Evolutionary conservation across 1,140 invertebrate genomes (phyloP), one percentile per base, ranked within the genome.

Genomic region (Trachymyrmex cornetzi): DNA sequence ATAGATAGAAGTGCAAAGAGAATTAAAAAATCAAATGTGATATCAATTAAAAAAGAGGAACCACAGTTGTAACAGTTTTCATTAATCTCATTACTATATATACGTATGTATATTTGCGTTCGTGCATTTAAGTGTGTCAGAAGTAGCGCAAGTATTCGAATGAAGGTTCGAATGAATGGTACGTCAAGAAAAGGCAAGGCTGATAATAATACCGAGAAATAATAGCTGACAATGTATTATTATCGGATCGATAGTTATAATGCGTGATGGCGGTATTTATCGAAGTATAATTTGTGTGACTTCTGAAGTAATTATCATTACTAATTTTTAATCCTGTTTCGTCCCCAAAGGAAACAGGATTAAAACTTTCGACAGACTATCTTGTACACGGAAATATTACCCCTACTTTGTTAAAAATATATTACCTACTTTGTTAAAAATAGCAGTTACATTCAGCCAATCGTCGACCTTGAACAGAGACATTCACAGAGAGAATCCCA

Each of bases 401-500:
- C 38, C 38, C 38, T 6, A n/a, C 14, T 80, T 30, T 30, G 30
- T 30, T 30, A 30, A 30, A 30, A 30, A 30, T 30, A 30, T 30
- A 6, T 34, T 6, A 7, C 0, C 0, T 34, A 34, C 5, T 0
- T 34, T 30, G 2, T 74, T 61, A 74, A 84, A 61, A 34, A 74
- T 50, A 61, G 55, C 19, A 72, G 19, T 30, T 50, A 48, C 11
- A 7, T 69, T 61, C 22, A 72, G 59, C 64, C 66, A 71, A 87
- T 12, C 50, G 72, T n/a, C 79, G 66, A 44, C 57, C 85, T 75
- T 71, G 50, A 24, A 61, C 44, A 50, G 30, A 69, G 55, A 67
- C 86, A 24, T 61, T 74, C 63, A 48, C 53, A 27, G 74, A 85
- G 22, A 19, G 55, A 71, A 71, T 90, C 69, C 61, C 71, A 72